Percentiles rank a stretch among this genome's conserved stretches.
Conservation (phyloP, 30 jellyfish, hydroid and myxozoan species). For the Mastigias papua region DNA sequence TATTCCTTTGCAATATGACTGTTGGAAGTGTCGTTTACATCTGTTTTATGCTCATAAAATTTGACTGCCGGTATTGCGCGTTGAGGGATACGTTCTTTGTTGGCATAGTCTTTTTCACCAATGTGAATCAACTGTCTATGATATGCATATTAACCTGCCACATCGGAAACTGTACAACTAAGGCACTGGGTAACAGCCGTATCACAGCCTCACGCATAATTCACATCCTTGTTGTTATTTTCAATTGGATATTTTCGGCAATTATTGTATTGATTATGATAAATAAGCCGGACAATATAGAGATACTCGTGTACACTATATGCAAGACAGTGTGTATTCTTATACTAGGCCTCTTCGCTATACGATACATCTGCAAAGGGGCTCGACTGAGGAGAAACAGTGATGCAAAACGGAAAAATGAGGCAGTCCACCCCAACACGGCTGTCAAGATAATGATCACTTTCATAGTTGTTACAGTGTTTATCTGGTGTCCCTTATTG, state of each 20-base stretch:
- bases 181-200: not conserved
- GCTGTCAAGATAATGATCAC: conserved; percentile 50
- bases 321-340: conserved; percentile 29
- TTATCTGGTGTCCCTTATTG: conserved; percentile 59
- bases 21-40: conserved; percentile 41
- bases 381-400: not conserved
- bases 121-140: conserved; percentile 59
- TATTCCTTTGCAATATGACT: conserved; percentile 52
- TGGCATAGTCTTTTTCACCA: conserved; percentile 14
- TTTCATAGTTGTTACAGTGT: conserved; percentile 18
- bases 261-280: conserved; percentile 30
- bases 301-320: conserved; percentile 12
- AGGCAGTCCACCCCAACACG: conserved; percentile 1
- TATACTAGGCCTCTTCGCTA: conserved; percentile 14
- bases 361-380: conserved; percentile 22
- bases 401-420: not conserved
- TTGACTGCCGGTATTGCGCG: conserved; percentile 22
- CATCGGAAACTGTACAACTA: not conserved
- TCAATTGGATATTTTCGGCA: conserved; percentile 44
- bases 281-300: not conserved
- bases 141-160: conserved; percentile 35
- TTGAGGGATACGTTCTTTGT: conserved; percentile 41
- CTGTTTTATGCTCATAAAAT: conserved; percentile 2
- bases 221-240: conserved; percentile 34
- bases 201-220: not conserved